phyloP scores from a whole-genome alignment of 1,140 invertebrate species.

The Drosophila erecta region DNA sequence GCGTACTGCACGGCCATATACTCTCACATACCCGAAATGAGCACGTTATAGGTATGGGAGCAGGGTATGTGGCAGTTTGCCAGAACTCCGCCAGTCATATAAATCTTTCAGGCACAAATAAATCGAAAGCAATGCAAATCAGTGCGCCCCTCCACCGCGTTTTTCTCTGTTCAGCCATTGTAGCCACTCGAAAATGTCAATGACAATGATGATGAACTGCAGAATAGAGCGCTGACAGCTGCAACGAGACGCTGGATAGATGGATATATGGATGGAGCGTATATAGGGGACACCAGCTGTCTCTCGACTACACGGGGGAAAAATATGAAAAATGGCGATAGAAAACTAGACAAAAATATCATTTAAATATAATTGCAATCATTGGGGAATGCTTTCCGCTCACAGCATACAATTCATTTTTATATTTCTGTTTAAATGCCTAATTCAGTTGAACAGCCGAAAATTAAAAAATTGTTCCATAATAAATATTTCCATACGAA shows the following conservation, averaged over 20 bases:
- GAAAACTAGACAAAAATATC: too few species aligned
- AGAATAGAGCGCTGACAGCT: conserved; percentile 81
- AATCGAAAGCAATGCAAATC: conserved; percentile 75
- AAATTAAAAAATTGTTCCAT: too few species aligned
- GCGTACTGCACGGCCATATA: conserved; percentile 23
- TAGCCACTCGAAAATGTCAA: conserved; percentile 81
- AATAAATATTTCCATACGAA: too few species aligned
- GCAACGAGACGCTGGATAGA: conserved; percentile 75
- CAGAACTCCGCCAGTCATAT: conserved; percentile 20
- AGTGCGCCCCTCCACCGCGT: conserved; percentile 21
- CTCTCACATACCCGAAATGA: conserved; percentile 28
- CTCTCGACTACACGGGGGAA: conserved; percentile 15
- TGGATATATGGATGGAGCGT: conserved; percentile 53
- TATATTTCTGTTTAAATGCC: too few species aligned
- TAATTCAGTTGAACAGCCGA: too few species aligned
- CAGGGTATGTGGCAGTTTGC: conserved; percentile 32
- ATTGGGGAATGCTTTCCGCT: too few species aligned
- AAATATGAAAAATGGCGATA: not conserved
- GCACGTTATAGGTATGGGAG: conserved; percentile 1
- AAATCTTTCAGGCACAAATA: conserved; percentile 60
- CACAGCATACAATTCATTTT: too few species aligned
- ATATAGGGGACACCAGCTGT: conserved; percentile 37
- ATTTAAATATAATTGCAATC: too few species aligned
- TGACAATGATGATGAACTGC: conserved; percentile 83
- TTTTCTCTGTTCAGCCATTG: conserved; percentile 65